Evolutionary conservation across 1,140 invertebrate genomes (phyloP), one percentile per base, ranked within the genome.

Genomic region (Cherax destructor): DNA sequence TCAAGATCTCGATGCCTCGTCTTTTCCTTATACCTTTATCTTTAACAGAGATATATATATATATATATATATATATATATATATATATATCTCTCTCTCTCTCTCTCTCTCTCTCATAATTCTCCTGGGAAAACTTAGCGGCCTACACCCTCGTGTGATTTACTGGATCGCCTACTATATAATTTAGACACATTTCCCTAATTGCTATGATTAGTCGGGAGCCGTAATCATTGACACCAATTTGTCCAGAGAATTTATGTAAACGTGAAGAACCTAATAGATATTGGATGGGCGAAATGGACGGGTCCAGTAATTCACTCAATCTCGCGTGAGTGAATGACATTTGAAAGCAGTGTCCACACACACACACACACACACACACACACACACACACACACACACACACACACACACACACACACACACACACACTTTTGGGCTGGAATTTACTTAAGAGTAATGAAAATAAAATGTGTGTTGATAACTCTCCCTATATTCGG

Each of bases 201-300:
- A 69, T 69, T 69, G 59, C 65, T 69, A 41, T 83, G 59, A 83
- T 83, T 83, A 83, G 59, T 49, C 49, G 7, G 5, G 81, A 83
- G 30, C 47, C 41, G 65, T 83, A 83, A 83, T 83, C 65, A 83
- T 61, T 83, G 81, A 83, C 81, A 83, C 30, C 81, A 83, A 83
- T 83, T 74, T 83, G 65, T 69, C 81, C 59, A 21, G 56, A 16
- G 81, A 74, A 74, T 74, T 74, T 74, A 74, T 74, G 69, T 74
- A 24, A 74, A 74, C n/a, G 69, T 74, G 69, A 74, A 30, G 69
- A 30, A 30, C 69, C n/a, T 74, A 30, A 74, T 74, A 30, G 69
- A 30, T 24, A 74, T 30, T 9, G n/a, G 5, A 21, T 11, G 24
- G 7, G 21, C 65, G 13, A 21, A 21, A 6, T 56, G 52, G 69